phyloP scores from a whole-genome alignment of 2,888 invertebrate genomes.

The Drosophila paranaensis region DNA sequence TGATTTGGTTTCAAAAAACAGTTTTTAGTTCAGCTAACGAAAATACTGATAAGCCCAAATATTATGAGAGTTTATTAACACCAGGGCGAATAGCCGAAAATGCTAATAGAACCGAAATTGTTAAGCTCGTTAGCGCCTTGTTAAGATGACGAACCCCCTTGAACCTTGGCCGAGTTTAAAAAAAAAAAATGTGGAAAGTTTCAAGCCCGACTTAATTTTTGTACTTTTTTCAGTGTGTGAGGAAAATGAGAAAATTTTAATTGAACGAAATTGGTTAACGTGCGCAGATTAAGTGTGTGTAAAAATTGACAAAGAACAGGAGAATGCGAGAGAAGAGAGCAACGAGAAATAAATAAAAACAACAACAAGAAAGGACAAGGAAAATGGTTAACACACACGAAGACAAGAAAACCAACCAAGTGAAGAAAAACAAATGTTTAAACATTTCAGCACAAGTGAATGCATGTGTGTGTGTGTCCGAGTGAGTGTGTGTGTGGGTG shows the following conservation, averaged over 20 bases:
- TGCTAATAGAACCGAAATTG: constrained; percentile 17
- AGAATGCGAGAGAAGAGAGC: constrained; percentile 32
- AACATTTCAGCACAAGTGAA: constrained; percentile 14
- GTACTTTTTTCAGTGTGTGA: constrained; percentile 46
- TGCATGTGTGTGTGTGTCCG: constrained; percentile 16
- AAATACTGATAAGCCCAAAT: constrained; percentile 11
- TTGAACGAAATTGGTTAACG: constrained; percentile 59
- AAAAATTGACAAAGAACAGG: constrained; percentile 49
- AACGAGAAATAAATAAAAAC: constrained; percentile 24
- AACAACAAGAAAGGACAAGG: constrained; percentile 17
- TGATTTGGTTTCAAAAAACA: background rate
- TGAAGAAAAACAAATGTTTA: constrained; percentile 43
- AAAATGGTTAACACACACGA: constrained; percentile 50
- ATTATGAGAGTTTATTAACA: constrained; percentile 31
- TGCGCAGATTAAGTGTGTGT: constrained; percentile 70
- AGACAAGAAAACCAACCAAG: constrained; percentile 52
- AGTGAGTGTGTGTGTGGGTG: constrained; percentile 13
- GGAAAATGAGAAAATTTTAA: constrained; percentile 45
- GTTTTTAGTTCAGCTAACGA: background rate
- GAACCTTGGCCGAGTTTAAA: constrained; percentile 51
- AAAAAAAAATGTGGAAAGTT: constrained; percentile 17
- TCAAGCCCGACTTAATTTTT: constrained; percentile 57
- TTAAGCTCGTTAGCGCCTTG: constrained; percentile 38
- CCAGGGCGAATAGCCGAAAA: constrained; percentile 7
- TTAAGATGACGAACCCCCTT: constrained; percentile 37